Evolutionary conservation across 2,888 invertebrate species (phyloP).

Genomic region (Petrolisthes manimaculis): DNA sequence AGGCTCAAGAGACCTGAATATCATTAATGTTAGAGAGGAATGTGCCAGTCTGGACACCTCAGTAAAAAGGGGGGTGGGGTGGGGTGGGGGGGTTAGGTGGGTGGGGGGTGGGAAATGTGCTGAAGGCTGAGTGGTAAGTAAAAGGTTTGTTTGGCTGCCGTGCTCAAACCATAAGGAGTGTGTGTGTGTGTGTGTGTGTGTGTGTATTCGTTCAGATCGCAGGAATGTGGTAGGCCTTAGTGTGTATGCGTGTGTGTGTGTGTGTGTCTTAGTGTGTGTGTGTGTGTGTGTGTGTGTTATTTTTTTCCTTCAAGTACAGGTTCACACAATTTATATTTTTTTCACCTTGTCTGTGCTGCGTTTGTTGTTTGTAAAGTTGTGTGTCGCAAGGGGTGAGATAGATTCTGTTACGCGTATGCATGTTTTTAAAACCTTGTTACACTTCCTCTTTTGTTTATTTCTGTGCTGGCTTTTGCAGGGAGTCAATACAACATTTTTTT

Average conservation of each 20-base stretch:
- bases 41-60: slow-evolving; percentile 4
- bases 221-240: too few relatives aligned
- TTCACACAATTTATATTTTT: neutral
- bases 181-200: too few relatives aligned
- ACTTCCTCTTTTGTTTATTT: neutral
- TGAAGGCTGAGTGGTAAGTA: too few relatives aligned
- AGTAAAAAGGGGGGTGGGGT: neutral
- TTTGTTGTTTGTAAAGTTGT: neutral
- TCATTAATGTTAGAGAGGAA: neutral
- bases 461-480: neutral
- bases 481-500: neutral
- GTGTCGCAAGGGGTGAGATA: neutral
- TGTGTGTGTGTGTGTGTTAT: too few relatives aligned
- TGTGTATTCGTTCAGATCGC: too few relatives aligned
- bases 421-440: slow-evolving; percentile 9
- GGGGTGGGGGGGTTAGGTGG: too few relatives aligned
- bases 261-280: too few relatives aligned
- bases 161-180: too few relatives aligned
- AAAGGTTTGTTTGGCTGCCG: too few relatives aligned
- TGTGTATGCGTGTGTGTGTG: too few relatives aligned
- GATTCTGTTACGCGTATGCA: neutral
- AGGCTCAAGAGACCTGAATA: slow-evolving; percentile 13
- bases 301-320: too few relatives aligned
- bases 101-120: too few relatives aligned
- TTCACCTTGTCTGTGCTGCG: neutral